Evolutionary conservation across 2,888 invertebrate species (phyloP), one percentile per base, ranked within the genome.

Genomic region (Drosophila lutescens): DNA sequence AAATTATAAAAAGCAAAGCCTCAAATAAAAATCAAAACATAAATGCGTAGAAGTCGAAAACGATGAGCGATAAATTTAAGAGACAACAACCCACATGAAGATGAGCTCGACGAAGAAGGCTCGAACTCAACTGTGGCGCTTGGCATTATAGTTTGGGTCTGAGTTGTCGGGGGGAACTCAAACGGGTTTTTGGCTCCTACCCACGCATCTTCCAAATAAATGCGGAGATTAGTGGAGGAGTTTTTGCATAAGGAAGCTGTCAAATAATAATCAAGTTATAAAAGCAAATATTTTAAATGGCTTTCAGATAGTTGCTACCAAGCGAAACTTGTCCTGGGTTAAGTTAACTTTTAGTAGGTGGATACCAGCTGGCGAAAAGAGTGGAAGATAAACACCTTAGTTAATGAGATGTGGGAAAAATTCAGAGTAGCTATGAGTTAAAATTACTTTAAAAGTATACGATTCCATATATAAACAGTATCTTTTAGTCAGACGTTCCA

Each of bases 61-160:
- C 67, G 56, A 68, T 66, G 70, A 87, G 82, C 85, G 79, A 83
- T 88, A 83, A 88, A 88, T 88, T 88, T 36, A 59, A 71, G 30
- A 67, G 80, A 83, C 88, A 82, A 76, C 82, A 83, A 66, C 83
- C 88, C 76, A 83, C 88, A 79, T 70, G 65, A 57, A 63, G 78
- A 44, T 65, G 65, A 51, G 38, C 12, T 26, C 7, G 9, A 7
- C 3, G 23, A 34, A 41, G 23, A 41, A 43, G 36, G 38, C 43
- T 38, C 3, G 10, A 32, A n/a, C 55, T 41, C 41, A 36, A 67
- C 43, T 44, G 77, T 59, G 76, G 72, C 79, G 78, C 71, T 79
- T 78, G 68, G 54, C 47, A 41, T 49, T 68, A 71, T 61, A 73
- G 51, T 63, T 26, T 47, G 36, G 26, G 9, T 41, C 34, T 36